Evolutionary conservation across 2,888 invertebrate genomes (phyloP).

Genomic region (Nephrotoma flavescens): DNA sequence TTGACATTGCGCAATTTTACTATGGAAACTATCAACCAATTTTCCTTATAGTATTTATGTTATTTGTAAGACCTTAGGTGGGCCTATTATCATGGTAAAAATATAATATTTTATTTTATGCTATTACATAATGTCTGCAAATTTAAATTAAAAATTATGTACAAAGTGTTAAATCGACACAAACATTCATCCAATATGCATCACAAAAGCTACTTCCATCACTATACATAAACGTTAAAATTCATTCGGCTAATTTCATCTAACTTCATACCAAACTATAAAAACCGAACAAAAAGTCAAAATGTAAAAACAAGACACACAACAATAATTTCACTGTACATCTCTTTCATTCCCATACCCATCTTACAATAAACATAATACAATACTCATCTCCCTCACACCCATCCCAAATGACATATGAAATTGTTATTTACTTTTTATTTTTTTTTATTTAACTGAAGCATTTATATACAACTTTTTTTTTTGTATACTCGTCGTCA

Average conservation of each 20-base stretch:
- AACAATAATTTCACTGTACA: background rate
- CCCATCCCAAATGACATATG: background rate
- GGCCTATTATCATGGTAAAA: no score
- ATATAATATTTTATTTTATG: no score
- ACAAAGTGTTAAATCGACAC: background rate
- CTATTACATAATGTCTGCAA: no score
- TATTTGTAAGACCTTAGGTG: no score
- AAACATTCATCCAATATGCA: background rate
- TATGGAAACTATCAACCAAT: no score
- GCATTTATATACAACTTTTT: background rate
- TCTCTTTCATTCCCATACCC: background rate
- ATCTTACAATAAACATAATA: background rate
- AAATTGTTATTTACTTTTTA: background rate
- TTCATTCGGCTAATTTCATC: background rate
- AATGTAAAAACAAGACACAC: background rate
- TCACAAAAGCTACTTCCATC: background rate
- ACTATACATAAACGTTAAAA: background rate
- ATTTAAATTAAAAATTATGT: no score
- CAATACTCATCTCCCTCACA: background rate
- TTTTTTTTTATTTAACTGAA: background rate
- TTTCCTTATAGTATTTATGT: no score
- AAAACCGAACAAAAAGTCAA: background rate
- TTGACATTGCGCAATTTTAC: no score
- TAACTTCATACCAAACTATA: background rate
- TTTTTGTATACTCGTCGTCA: background rate